Base-by-base conservation (phyloP, 2,888 invertebrate genomes). In the Heteromyza rotundicornis region DNA sequence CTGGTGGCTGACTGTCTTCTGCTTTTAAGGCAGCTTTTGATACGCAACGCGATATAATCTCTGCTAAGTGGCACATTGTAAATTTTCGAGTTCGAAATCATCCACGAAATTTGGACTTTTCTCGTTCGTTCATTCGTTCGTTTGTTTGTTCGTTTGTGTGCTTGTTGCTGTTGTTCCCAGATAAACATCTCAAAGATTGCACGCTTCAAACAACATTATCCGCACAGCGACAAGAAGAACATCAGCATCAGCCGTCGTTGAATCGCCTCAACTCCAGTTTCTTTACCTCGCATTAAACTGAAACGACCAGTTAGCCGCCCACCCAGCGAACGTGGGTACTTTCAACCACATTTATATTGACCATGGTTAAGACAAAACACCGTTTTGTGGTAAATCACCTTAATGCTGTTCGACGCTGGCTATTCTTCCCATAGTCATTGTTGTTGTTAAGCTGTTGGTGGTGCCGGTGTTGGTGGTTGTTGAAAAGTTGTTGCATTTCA, bases 271-370 rank as follows among this genome's bases (percentile, higher is more conserved):
- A 12, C 32, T 32, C 32, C 32, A 32, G 5, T 8, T 32, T 8
- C 32, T n/a, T n/a, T n/a, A n/a, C n/a, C n/a, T n/a, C n/a, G n/a
- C n/a, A n/a, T n/a, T n/a, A n/a, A n/a, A n/a, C n/a, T n/a, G n/a
- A n/a, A 27, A 27, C 40, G 16, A n/a, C 40, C n/a, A 7, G n/a
- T 40, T n/a, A 7, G 40, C 16, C n/a, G 16, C 40, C 16, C 40
- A 32, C 7, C 12, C 32, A 32, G 40, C n/a, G 5, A n/a, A n/a
- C 16, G n/a, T 40, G 40, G 40, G 40, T 40, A 40, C 5, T 40
- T 40, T 40, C 16, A 40, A 40, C 40, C 16, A 40, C 40, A 40
- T 40, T 40, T 40, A 40, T 40, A 40, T 40, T 40, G 47, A 47
- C 47, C 47, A 47, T 47, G 47, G 19, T 47, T 47, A 47, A 47